Evolutionary conservation across 53 echinoderm and acorn worm species (phyloP).

Genomic region (Echinometra lucunter): DNA sequence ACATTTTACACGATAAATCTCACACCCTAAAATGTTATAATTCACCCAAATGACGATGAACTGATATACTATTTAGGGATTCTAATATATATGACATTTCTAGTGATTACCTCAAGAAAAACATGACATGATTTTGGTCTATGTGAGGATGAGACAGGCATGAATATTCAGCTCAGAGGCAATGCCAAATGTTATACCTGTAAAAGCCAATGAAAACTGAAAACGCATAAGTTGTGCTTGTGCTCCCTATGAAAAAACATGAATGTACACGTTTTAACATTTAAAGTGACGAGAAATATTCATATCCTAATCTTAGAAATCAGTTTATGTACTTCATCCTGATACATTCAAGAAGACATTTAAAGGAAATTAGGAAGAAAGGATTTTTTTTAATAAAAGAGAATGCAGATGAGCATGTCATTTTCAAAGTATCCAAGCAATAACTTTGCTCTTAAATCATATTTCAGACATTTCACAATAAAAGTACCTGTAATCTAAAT

Average conservation of each 20-base stretch:
- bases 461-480: constrained; percentile 16
- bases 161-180: no score
- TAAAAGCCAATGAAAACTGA: not conserved
- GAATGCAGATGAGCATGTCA: not conserved
- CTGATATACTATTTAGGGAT: no score
- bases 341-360: not conserved
- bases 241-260: not conserved
- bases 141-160: no score
- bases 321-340: not conserved
- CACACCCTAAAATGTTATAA: no score
- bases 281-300: not conserved
- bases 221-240: not conserved
- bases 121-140: no score
- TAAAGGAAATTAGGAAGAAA: not conserved
- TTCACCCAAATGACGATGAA: no score
- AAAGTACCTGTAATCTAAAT: not conserved
- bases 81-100: not conserved
- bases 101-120: not conserved
- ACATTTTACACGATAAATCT: no score
- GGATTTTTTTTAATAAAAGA: not conserved
- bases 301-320: not conserved
- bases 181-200: not conserved
- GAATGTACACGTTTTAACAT: not conserved
- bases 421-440: constrained; percentile 20
- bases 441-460: not conserved